A percentile compares a stretch with the other conserved stretches of the same genome.
Evolutionary conservation across 1,140 invertebrate species (phyloP).

Genomic region (Drosophila leontia): DNA sequence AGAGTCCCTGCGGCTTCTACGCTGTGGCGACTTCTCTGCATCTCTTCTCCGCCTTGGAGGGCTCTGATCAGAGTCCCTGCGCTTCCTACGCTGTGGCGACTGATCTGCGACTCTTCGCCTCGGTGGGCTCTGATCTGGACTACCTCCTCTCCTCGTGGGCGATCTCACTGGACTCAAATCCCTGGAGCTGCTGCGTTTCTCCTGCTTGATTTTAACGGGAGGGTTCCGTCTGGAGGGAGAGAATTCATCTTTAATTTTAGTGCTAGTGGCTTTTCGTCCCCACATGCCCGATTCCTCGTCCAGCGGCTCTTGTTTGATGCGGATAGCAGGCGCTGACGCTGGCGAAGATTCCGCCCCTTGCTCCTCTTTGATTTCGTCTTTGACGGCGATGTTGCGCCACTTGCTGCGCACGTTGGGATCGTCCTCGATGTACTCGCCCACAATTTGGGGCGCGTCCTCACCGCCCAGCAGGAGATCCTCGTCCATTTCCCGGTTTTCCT

Average conservation of each 20-base stretch:
- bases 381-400: constrained; percentile 88
- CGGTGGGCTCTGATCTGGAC: constrained; percentile 60
- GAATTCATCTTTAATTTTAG: constrained; percentile 42
- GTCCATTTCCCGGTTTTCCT: constrained; percentile 88
- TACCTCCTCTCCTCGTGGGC: not conserved
- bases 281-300: constrained; percentile 49
- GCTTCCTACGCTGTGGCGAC: not conserved
- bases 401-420: constrained; percentile 88
- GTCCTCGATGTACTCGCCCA: constrained; percentile 94
- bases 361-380: constrained; percentile 68
- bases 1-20: not conserved
- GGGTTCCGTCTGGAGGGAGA: constrained; percentile 17
- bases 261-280: constrained; percentile 46
- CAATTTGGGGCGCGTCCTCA: constrained; percentile 95
- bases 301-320: constrained; percentile 48
- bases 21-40: not conserved
- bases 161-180: constrained; percentile 43
- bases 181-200: constrained; percentile 54
- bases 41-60: constrained; percentile 12
- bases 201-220: constrained; percentile 51
- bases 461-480: constrained; percentile 89
- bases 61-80: constrained; percentile 3
- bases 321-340: not conserved
- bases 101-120: not conserved
- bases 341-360: constrained; percentile 7